Base-by-base conservation (phyloP, 2,888 invertebrate species). In the Nomada goodeniana region DNA sequence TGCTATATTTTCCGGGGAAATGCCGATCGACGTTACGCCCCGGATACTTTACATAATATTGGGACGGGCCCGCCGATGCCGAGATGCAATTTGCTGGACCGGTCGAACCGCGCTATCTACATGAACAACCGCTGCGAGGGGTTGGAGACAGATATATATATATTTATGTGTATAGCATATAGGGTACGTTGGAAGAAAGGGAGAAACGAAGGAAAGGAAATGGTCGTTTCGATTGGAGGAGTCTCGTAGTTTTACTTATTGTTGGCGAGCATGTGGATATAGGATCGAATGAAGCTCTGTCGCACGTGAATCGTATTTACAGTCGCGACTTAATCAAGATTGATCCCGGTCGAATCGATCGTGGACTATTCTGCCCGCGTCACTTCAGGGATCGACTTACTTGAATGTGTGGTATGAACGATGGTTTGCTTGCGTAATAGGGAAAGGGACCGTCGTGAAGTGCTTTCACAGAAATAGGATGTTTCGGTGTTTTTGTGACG, bases 41-140 rank as follows among this genome's bases (percentile, higher is more conserved):
- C 57, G 73, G 80, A 80, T 82, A 83, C 82, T 86, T 85, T 78
- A 80, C 85, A 86, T 86, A 86, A 86, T 86, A 86, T 80, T 60
- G 82, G 70, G 61, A 60, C 65, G 71, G 73, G 68, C 64, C 64
- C 50, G 59, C 67, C 77, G 80, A 79, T 75, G 72, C 26, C 72
- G 67, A 70, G 75, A 71, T 82, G 69, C 77, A 77, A 78, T 83
- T 83, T 78, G 71, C 71, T 60, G 61, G 73, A 77, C 76, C 20
- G 47, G 61, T 50, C 68, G 59, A 69, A 60, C n/a, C 61, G 60
- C 44, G 55, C 65, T 50, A 59, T 65, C 67, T 76, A 63, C 71
- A 70, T 18, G 55, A 29, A 36, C 59, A 47, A 70, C 59, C 70
- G 10, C 59, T 20, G 15, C 52, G 1, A 11, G 20, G 57, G 15